A percentile compares a stretch with the other conserved stretches of the same genome.
phyloP scores from a whole-genome alignment of 2,113 vertebrate genomes.

The Saiga tatarica region DNA sequence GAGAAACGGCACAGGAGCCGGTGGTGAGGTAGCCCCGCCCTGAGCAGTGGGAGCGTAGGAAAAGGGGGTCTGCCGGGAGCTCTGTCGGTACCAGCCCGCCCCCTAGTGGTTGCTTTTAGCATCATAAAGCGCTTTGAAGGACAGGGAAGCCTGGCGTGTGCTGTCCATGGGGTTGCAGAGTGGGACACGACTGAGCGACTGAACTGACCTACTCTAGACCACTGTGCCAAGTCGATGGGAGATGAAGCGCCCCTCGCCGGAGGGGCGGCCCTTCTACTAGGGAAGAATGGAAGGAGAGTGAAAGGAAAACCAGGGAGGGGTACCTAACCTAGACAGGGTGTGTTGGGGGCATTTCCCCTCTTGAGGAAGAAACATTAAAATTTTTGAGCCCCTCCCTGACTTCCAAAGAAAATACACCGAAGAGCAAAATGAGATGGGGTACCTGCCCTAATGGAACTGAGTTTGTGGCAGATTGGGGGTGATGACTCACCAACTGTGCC shows the following conservation, averaged over 20 bases:
- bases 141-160: not conserved
- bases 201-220: not conserved
- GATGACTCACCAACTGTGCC: not conserved
- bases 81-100: not conserved
- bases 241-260: not conserved
- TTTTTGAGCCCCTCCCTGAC: not conserved
- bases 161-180: not conserved
- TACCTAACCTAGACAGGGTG: not conserved
- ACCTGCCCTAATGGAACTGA: not conserved
- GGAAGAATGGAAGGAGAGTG: not conserved
- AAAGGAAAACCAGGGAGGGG: not conserved
- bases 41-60: too few relatives aligned
- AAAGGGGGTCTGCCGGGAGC: accelerated
- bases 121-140: not conserved
- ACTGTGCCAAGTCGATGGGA: not conserved
- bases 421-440: not conserved
- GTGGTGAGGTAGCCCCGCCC: not conserved
- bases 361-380: not conserved
- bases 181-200: not conserved
- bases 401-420: not conserved
- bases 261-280: not conserved
- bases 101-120: not conserved
- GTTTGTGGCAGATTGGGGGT: not conserved
- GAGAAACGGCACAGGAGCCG: accelerated
- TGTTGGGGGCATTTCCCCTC: not conserved